These are phyloP conservation scores for Holothuria leucospilota DNA, from an alignment of 53 echinoderm and acorn worm genomes.

Conservation along the genomic window DNA sequence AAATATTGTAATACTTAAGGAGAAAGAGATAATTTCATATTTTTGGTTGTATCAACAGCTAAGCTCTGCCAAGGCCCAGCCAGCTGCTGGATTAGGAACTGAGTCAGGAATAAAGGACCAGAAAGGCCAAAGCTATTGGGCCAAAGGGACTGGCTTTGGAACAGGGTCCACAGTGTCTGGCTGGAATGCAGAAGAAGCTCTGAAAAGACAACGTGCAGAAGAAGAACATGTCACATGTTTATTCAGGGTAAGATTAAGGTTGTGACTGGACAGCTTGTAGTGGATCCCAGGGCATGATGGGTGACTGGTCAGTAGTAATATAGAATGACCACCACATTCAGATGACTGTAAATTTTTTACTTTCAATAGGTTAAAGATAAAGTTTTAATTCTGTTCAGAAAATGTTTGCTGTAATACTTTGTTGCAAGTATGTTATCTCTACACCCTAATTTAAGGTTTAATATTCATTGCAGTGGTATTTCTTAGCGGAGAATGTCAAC, in stretches of 20 bases:
- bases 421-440: too few relatives aligned
- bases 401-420: too few relatives aligned
- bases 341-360: too few relatives aligned
- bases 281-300: too few relatives aligned
- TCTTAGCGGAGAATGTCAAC: too few relatives aligned
- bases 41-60: neutral
- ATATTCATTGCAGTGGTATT: too few relatives aligned
- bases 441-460: too few relatives aligned
- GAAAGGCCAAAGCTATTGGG: slow-evolving; percentile 96
- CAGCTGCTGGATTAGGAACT: slow-evolving; percentile 51
- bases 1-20: too few relatives aligned
- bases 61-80: slow-evolving; percentile 19
- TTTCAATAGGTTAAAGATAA: too few relatives aligned
- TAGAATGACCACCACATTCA: neutral
- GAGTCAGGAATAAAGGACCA: slow-evolving; percentile 56
- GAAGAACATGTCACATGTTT: slow-evolving; percentile 99
- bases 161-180: slow-evolving; percentile 98
- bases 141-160: slow-evolving; percentile 98
- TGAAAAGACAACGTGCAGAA: slow-evolving; percentile 95
- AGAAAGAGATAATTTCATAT: too few relatives aligned
- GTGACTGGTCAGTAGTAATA: neutral
- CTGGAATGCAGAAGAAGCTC: slow-evolving; percentile 98
- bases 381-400: too few relatives aligned
- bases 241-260: slow-evolving; percentile 69
- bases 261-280: neutral